These are phyloP conservation scores for Squalus acanthias DNA, from an alignment of 2,797 vertebrate genomes.

Conservation along the genomic window DNA sequence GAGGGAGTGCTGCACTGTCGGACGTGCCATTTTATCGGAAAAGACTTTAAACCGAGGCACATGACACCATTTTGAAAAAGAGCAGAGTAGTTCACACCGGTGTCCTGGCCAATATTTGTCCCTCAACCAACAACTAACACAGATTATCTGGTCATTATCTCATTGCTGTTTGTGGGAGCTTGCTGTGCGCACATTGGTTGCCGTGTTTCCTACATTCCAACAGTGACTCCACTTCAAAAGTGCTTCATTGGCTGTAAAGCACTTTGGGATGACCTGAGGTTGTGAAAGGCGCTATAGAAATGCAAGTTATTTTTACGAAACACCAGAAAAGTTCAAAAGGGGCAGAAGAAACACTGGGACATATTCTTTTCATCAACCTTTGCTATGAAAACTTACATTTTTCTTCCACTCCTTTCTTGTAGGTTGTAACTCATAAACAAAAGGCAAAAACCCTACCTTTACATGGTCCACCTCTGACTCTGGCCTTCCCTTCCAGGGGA, in stretches of 20 bases:
- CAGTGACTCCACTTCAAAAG: background rate
- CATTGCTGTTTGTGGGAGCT: background rate
- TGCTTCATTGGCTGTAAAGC: background rate
- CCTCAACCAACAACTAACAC: background rate
- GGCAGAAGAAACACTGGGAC: background rate
- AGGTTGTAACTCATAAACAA: no score
- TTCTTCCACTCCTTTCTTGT: no score
- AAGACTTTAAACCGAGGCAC: no score
- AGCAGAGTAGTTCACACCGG: background rate
- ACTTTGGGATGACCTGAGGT: background rate
- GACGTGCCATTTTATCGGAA: background rate
- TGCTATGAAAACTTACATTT: no score
- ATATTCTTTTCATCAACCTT: background rate
- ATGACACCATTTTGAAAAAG: no score
- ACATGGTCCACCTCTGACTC: no score
- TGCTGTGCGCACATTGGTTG: background rate
- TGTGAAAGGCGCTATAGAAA: background rate
- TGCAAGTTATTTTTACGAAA: background rate
- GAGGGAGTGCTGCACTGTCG: background rate
- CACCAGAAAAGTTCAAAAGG: background rate
- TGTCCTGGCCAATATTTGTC: background rate
- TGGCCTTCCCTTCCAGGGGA: background rate
- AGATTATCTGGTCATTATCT: background rate
- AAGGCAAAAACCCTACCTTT: no score
- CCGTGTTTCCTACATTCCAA: background rate